phyloP scores from a whole-genome alignment of 2,888 invertebrate species.

The Euclidia mi region DNA sequence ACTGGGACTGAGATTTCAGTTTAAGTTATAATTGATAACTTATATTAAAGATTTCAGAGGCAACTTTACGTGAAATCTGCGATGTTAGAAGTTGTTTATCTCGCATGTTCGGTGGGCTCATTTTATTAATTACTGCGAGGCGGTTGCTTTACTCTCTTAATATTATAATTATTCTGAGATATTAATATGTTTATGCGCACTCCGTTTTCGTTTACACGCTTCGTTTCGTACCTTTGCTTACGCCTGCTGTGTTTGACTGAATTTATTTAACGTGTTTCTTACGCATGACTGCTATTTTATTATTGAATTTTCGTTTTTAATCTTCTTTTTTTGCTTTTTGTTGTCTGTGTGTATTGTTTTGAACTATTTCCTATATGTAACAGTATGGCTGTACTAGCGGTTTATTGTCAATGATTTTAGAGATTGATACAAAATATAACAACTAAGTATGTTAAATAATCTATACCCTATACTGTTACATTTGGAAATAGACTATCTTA shows the following conservation, averaged over 20 bases:
- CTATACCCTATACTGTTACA: too few relatives aligned
- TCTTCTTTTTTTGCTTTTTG: too few relatives aligned
- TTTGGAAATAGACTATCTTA: too few relatives aligned
- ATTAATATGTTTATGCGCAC: slow-evolving; percentile 20
- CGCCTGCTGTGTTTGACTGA: neutral
- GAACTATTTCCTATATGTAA: too few relatives aligned
- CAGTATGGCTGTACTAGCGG: too few relatives aligned
- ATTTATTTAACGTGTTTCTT: neutral
- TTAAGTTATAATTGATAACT: slow-evolving; percentile 4
- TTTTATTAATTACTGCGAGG: slow-evolving; percentile 32
- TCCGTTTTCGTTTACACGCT: slow-evolving; percentile 9
- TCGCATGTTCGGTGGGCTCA: slow-evolving; percentile 8
- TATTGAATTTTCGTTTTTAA: too few relatives aligned
- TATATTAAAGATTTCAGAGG: slow-evolving; percentile 2
- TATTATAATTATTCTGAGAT: slow-evolving; percentile 32
- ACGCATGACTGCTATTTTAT: too few relatives aligned
- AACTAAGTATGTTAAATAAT: too few relatives aligned
- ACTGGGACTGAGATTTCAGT: neutral
- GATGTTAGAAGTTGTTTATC: slow-evolving; percentile 10
- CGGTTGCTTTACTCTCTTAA: slow-evolving; percentile 19
- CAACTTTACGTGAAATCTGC: neutral
- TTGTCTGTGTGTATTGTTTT: neutral
- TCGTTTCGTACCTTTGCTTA: neutral
- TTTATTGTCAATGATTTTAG: too few relatives aligned
- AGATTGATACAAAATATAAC: too few relatives aligned